phyloP scores from a whole-genome alignment of 2,113 vertebrate genomes.

The Lophura nycthemera region DNA sequence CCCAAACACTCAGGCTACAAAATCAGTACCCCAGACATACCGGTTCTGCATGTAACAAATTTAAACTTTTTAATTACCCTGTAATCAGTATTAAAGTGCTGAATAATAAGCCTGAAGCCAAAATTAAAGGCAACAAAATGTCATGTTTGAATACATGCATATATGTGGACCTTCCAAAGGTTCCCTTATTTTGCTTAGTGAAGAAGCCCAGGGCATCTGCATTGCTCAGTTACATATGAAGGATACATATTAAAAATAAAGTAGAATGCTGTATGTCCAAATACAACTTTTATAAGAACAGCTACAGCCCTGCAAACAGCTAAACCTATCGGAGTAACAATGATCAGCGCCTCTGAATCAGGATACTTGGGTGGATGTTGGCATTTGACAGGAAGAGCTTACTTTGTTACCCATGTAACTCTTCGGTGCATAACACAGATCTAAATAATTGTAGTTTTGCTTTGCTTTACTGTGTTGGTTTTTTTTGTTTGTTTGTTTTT shows the following conservation, averaged over 20 bases:
- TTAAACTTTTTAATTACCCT: not conserved
- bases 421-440: rapidly evolving
- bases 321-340: not conserved
- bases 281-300: not conserved
- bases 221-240: not conserved
- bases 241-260: not conserved
- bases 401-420: not conserved
- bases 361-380: not conserved
- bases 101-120: conserved; percentile 7
- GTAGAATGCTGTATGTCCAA: not conserved
- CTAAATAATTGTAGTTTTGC: not conserved
- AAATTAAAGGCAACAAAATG: conserved; percentile 12
- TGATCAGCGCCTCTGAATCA: not conserved
- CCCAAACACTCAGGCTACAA: not conserved
- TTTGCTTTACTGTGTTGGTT: not conserved
- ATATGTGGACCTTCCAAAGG: not conserved
- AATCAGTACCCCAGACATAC: not conserved
- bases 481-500: not conserved
- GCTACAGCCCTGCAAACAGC: not conserved
- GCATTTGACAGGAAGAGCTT: not conserved
- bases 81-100: not conserved
- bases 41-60: not conserved
- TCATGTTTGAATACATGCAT: not conserved
- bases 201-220: not conserved
- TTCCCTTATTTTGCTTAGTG: not conserved